These are phyloP conservation scores for Adelphocoris suturalis DNA, from an alignment of 2,888 invertebrate species.

Conservation along the genomic window DNA sequence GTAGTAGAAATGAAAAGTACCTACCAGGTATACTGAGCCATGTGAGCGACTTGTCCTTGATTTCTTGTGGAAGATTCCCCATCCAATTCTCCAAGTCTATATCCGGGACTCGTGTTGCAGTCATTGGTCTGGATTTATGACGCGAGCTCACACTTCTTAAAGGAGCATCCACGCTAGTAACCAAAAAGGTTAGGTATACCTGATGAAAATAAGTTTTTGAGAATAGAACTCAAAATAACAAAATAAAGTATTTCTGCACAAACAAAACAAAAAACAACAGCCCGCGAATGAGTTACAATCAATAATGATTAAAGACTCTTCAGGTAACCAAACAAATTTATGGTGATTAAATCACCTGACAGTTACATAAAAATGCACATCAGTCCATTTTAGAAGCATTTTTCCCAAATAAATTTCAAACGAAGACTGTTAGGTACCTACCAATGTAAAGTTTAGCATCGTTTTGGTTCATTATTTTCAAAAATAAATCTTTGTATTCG, in stretches of 20 bases:
- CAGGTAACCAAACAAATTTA: background rate
- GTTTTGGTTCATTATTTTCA: no score
- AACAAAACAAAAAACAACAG: no score
- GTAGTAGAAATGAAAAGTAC: background rate
- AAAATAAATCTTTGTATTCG: no score
- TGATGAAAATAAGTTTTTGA: background rate
- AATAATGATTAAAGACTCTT: background rate
- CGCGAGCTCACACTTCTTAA: background rate
- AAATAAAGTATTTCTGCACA: background rate
- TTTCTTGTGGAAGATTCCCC: conserved; percentile 41
- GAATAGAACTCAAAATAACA: background rate
- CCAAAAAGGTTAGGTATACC: background rate
- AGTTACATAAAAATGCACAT: background rate
- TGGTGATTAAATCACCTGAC: background rate
- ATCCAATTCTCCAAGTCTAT: conserved; percentile 63
- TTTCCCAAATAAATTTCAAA: no score
- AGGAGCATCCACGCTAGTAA: background rate
- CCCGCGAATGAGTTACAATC: background rate
- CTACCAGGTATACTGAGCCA: conserved; percentile 60
- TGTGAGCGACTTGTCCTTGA: conserved; percentile 12
- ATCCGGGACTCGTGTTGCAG: background rate
- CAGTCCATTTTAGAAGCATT: background rate
- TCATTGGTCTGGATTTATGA: background rate
- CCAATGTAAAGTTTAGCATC: no score
- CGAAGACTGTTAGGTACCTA: no score